Percentiles rank a stretch among this genome's conserved stretches.
phyloP scores from a whole-genome alignment of 1,140 invertebrate genomes.

The Drosophila murphyi region DNA sequence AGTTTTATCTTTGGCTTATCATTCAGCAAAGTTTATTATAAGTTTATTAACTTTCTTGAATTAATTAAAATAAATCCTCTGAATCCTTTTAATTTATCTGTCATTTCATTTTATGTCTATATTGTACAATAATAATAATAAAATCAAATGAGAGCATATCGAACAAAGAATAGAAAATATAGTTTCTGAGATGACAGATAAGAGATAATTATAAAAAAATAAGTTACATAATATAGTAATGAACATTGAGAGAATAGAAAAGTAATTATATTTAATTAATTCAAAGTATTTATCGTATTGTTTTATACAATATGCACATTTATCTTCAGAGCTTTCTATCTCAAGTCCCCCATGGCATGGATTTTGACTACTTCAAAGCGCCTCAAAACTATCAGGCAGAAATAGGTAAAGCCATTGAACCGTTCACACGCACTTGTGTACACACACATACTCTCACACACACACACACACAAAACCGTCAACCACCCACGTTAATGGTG shows the following conservation, averaged over 20 bases:
- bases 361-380: constrained; percentile 31
- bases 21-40: no score
- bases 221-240: not conserved
- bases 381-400: constrained; percentile 15
- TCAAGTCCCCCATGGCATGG: constrained; percentile 5
- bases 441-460: not conserved
- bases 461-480: not conserved
- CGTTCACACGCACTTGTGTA: constrained; percentile 1
- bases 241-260: not conserved
- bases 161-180: no score
- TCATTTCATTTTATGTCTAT: no score
- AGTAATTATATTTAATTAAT: no score
- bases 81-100: no score
- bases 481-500: not conserved
- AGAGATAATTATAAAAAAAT: no score
- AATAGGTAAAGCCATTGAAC: constrained; percentile 27
- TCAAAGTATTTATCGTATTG: not conserved
- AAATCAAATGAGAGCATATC: no score
- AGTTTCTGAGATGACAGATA: no score
- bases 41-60: no score
- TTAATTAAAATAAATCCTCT: no score
- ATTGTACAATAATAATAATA: no score
- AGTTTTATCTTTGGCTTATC: no score
- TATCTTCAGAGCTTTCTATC: not conserved
- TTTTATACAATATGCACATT: not conserved